These are phyloP conservation scores for Heliconius erato DNA, from an alignment of 2,888 invertebrate species.

Conservation along the genomic window DNA sequence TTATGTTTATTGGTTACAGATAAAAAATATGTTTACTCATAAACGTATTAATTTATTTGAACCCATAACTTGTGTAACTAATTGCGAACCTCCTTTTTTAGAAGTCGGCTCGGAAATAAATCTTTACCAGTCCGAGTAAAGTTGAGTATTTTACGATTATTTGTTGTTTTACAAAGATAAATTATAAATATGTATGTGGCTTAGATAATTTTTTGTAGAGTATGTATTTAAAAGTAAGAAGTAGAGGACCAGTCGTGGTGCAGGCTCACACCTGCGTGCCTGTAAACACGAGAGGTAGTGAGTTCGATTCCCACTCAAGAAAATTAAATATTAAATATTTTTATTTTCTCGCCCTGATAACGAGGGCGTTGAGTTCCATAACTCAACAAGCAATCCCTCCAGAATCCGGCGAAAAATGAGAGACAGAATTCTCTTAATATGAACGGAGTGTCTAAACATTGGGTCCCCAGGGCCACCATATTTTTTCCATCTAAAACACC, in stretches of 20 bases:
- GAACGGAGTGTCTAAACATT: background rate
- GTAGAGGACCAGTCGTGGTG: no score
- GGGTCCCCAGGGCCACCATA: background rate
- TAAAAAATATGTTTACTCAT: constrained; percentile 18
- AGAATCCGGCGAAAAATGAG: background rate
- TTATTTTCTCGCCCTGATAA: background rate
- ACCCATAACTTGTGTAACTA: constrained; percentile 22
- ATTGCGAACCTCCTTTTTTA: constrained; percentile 32
- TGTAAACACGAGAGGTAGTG: background rate
- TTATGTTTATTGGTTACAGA: constrained; percentile 9
- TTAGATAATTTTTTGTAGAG: background rate
- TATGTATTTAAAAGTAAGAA: background rate
- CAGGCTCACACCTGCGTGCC: no score
- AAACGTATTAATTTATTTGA: constrained; percentile 22
- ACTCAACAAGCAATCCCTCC: no score
- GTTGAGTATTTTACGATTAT: constrained; percentile 27
- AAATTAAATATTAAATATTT: background rate
- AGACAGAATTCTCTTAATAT: background rate
- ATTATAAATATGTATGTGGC: background rate
- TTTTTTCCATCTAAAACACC: no score
- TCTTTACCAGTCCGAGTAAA: constrained; percentile 21
- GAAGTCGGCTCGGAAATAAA: constrained; percentile 25
- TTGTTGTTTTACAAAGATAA: constrained; percentile 24
- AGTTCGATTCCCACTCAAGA: background rate
- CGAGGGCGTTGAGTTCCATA: background rate